Evolutionary conservation across 2,797 vertebrate species (phyloP), one percentile per base, ranked within the genome.

Genomic region (Borostomias antarcticus): DNA sequence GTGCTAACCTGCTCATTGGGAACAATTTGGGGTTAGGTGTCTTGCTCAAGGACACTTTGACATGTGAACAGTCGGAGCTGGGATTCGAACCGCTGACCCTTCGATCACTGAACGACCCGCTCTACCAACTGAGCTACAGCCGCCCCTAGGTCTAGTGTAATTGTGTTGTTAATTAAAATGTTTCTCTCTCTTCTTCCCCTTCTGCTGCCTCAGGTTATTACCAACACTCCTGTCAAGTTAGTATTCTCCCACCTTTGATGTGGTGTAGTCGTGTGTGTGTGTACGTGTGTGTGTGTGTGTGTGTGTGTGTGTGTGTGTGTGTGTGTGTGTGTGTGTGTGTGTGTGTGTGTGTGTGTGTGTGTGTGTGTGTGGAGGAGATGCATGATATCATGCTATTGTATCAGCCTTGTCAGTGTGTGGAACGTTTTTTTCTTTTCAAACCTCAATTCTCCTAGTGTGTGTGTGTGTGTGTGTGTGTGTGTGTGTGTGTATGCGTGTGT

Each of bases 201-300:
- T 51, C 60, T 40, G 67, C 86, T 71, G 54, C 77, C 77, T 68
- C 84, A 99, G 96, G 91, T 95, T 77, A 91, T 98, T 92, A 70
- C 85, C 84, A 96, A 95, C 76, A 90, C 93, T 43, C 74, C 90
- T 89, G 89, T 92, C 88, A 97, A 96, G 96, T 98, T 93, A 97
- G 97, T 98, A 96, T 82, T 76, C 35, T 58, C 54, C 71, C 40
- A 45, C 70, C 74, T 53, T 48, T n/a, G n/a, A 33, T 66, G 59
- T 62, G 59, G 32, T 53, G 50, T n/a, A 26, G 21, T 26, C 35
- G n/a, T 1, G 37, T 32, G 33, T 58, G 32, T 52, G 57, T 45
- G 8, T 23, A 19, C 47, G 26, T 45, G 50, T 8, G 23, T 48
- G 17, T 23, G 21, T 59, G 51, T 28, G 8, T 28, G 17, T 58